Evolutionary conservation across 2,888 invertebrate genomes (phyloP).

Genomic region (Agrypnus murinus): DNA sequence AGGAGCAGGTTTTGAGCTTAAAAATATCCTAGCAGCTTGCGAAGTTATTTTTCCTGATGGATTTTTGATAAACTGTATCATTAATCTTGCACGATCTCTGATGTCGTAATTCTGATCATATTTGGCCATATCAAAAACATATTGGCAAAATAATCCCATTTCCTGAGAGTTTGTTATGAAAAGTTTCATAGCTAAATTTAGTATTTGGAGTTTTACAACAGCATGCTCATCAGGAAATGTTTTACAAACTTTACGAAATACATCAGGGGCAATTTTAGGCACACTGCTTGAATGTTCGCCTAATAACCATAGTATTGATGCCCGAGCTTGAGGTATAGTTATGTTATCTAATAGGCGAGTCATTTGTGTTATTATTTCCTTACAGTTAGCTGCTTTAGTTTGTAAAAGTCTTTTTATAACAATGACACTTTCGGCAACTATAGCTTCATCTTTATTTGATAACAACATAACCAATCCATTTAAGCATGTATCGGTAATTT

Average conservation of each 20-base stretch:
- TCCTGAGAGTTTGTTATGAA: constrained; percentile 91
- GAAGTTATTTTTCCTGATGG: constrained; percentile 72
- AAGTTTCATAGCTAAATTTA: constrained; percentile 95
- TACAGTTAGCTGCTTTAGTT: constrained; percentile 87
- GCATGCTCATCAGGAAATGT: constrained; percentile 92
- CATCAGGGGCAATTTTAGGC: constrained; percentile 91
- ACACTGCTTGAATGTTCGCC: constrained; percentile 92
- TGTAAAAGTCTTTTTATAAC: constrained; percentile 88
- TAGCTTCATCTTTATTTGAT: constrained; percentile 94
- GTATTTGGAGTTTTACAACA: constrained; percentile 94
- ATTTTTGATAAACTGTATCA: constrained; percentile 86
- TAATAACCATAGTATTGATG: constrained; percentile 93
- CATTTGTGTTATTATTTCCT: constrained; percentile 90
- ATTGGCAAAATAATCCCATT: constrained; percentile 90
- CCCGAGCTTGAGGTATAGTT: constrained; percentile 89
- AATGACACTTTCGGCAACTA: constrained; percentile 93
- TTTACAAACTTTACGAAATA: constrained; percentile 91
- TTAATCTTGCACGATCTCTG: constrained; percentile 92
- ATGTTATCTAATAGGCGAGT: constrained; percentile 88
- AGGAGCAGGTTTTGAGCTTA: constrained; percentile 95
- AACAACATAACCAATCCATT: constrained; percentile 92
- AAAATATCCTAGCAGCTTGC: constrained; percentile 87
- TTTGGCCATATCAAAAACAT: constrained; percentile 94
- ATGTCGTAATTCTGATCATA: constrained; percentile 99
- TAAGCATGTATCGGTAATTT: constrained; percentile 95